These are phyloP conservation scores for Listrodromus nycthemerus DNA, from an alignment of 2,888 invertebrate species.

Conservation along the genomic window DNA sequence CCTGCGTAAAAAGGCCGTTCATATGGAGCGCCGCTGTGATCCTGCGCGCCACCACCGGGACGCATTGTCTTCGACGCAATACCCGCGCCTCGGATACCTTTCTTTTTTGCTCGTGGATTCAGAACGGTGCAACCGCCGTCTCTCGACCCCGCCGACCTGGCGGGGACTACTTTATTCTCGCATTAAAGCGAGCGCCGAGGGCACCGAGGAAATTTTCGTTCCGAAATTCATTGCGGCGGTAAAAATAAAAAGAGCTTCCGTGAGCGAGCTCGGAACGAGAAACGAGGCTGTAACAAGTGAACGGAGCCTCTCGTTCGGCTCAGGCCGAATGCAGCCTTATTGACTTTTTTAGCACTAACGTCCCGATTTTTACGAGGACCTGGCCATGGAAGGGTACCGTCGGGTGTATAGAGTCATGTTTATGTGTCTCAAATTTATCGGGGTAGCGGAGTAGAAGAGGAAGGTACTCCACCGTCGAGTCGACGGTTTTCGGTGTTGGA, in stretches of 20 bases:
- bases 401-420: slow-evolving; percentile 62
- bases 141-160: slow-evolving; percentile 80
- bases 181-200: slow-evolving; percentile 76
- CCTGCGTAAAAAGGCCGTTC: slow-evolving; percentile 77
- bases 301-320: slow-evolving; percentile 16
- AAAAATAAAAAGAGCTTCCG: slow-evolving; percentile 26
- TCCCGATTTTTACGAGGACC: slow-evolving; percentile 65
- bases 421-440: slow-evolving; percentile 54
- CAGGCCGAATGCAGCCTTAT: slow-evolving; percentile 8
- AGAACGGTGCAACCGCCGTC: slow-evolving; percentile 58
- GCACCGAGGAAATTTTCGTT: slow-evolving; percentile 53
- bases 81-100: neutral
- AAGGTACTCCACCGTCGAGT: neutral
- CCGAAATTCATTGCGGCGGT: slow-evolving; percentile 74
- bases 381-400: slow-evolving; percentile 54
- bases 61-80: slow-evolving; percentile 79
- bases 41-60: slow-evolving; percentile 60
- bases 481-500: neutral
- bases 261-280: slow-evolving; percentile 26
- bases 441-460: neutral
- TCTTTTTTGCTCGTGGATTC: neutral
- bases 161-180: slow-evolving; percentile 79
- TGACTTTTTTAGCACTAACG: slow-evolving; percentile 54
- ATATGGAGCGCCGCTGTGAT: slow-evolving; percentile 75
- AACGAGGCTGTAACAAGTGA: neutral